Base-by-base conservation (phyloP, 2,888 invertebrate species). In the Heteromurus nitidus region DNA sequence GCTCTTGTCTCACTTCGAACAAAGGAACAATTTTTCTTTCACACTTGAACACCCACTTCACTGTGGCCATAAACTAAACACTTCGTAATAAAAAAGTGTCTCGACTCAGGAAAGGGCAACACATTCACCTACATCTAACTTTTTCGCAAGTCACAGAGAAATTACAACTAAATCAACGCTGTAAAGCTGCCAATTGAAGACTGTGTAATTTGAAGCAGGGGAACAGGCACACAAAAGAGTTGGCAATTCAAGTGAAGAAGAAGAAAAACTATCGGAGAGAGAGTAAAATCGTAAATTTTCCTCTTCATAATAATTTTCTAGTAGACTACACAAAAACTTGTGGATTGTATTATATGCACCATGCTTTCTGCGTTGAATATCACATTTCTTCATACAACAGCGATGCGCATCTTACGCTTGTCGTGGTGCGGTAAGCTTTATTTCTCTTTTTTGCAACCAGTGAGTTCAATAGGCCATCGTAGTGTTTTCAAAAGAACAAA, bases 381-480 rank as follows among this genome's bases (percentile, higher is more conserved):
- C n/a, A n/a, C n/a, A n/a, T n/a, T n/a, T n/a, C n/a, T n/a, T n/a
- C n/a, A n/a, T n/a, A n/a, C n/a, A n/a, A n/a, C n/a, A n/a, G n/a
- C n/a, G n/a, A n/a, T n/a, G n/a, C n/a, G n/a, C n/a, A n/a, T n/a
- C n/a, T n/a, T n/a, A n/a, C n/a, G n/a, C n/a, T 36, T 36, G 36
- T 36, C 5, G 13, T 9, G 13, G 5, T 44, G 65, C 42, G 24
- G 26, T 58, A 18, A 42, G 74, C 55, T 53, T 58, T 65, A 31
- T 44, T 3, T 58, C 62, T 67, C 36, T 73, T 36, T 73, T 18
- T 22, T 30, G 36, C 50, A 47, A 62, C 47, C 20, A 36, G 47
- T n/a, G n/a, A 73, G 73, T 73, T 73, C 73, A 73, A 73, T 79
- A 79, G 72, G 79, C 72, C 65, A 79, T 79, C 79, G 31, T 64